Evolutionary conservation across 2,113 vertebrate species (phyloP).

Genomic region (Rattus norvegicus): DNA sequence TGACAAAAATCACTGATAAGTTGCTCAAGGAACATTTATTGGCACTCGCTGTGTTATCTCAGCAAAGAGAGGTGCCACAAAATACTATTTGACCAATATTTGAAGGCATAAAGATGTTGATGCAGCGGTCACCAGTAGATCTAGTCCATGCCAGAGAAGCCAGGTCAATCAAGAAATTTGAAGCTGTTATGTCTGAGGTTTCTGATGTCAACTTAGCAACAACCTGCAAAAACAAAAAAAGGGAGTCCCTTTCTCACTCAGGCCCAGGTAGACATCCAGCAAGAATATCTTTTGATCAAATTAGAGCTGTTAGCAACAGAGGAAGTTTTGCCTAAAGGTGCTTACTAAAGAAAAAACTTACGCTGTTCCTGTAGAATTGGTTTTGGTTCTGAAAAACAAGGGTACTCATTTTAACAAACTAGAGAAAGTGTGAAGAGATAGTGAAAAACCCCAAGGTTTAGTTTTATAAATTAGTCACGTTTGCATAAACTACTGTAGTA

Average conservation of each 20-base stretch:
- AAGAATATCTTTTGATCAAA: slow-evolving; percentile 27
- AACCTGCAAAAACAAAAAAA: background rate
- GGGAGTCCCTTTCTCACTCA: slow-evolving; percentile 26
- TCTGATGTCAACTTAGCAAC: background rate
- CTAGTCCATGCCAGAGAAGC: background rate
- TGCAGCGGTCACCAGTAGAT: background rate
- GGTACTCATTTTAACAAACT: slow-evolving; percentile 24
- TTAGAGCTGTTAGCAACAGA: background rate
- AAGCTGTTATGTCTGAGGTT: background rate
- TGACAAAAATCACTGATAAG: background rate
- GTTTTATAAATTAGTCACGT: background rate
- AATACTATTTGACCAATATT: background rate
- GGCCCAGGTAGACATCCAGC: background rate
- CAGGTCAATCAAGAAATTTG: background rate
- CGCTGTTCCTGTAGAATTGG: background rate
- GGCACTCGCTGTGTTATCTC: background rate
- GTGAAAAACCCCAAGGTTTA: background rate
- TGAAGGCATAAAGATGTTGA: background rate
- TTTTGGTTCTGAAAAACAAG: slow-evolving; percentile 51
- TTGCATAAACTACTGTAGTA: background rate
- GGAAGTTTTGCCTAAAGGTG: slow-evolving; percentile 35
- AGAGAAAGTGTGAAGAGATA: background rate
- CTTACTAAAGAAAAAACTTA: slow-evolving; percentile 21
- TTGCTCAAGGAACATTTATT: slow-evolving; percentile 47
- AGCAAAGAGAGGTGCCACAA: background rate